Base-by-base conservation (phyloP, 1,140 invertebrate genomes). In the Cotesia typhae region DNA sequence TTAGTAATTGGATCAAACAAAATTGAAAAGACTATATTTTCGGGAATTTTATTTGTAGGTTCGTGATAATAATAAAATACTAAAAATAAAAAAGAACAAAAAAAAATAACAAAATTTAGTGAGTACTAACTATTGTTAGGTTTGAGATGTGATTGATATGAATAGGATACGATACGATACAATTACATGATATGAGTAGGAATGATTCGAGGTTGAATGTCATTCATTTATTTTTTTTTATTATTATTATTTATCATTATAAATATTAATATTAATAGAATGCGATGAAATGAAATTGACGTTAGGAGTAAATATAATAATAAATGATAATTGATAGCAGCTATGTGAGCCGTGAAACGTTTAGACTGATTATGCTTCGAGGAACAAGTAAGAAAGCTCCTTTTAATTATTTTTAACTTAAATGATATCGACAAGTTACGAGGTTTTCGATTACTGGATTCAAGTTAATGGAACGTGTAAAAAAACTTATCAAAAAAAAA, bases 41-140 rank as follows among this genome's bases (percentile, higher is more conserved):
- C 74, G 74, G 70, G 67, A 60, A 72, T 75, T 74, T 75, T 70
- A 75, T 72, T 75, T 75, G 67, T 75, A 72, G 72, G 55, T 55
- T 71, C 55, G 61, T 72, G 60, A 53, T 69, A 65, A 36, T 65
- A 36, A 67, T 64, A 52, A 53, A 63, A 28, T 12, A 38, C 55
- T 35, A 52, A 36, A 41, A 35, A 35, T 28, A 20, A 35, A 47
- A 75, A 63, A 71, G 65, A 53, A 59, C 14, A 55, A 28, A 51
- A 35, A 60, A 7, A 28, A 28, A 28, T 28, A 28, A 28, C 28
- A 28, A 28, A 66, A 36, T 41, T 38, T 37, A 64, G 36, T 47
- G 14, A 64, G 37, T 36, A 37, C 37, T 64, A 64, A 64, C 61
- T 64, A 64, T 64, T 64, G 61, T 64, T 64, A 64, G 61, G 36